These are phyloP conservation scores for Penelope pileata DNA, from an alignment of 2,113 vertebrate species.

Conservation along the genomic window DNA sequence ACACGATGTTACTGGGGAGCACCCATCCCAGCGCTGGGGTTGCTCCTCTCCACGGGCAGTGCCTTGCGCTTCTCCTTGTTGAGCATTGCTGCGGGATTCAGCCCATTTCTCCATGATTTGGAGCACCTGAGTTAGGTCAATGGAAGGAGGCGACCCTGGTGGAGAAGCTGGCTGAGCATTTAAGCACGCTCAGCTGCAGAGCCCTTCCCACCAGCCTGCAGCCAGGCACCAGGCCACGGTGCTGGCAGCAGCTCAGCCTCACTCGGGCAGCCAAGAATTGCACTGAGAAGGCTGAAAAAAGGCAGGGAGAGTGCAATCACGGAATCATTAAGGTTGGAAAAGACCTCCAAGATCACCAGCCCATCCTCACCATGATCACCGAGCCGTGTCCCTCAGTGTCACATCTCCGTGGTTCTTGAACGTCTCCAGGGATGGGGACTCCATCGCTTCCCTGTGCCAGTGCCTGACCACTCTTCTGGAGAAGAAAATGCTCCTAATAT, in stretches of 20 bases:
- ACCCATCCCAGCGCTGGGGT: not conserved
- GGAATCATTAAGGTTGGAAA: too few relatives aligned
- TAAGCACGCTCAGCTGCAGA: not conserved
- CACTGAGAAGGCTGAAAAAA: not conserved
- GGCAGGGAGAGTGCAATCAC: not conserved
- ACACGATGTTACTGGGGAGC: too few relatives aligned
- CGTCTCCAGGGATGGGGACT: too few relatives aligned
- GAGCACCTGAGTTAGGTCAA: not conserved
- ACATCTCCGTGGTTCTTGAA: too few relatives aligned
- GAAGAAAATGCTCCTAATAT: too few relatives aligned
- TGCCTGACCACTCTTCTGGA: too few relatives aligned
- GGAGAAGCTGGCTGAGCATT: not conserved
- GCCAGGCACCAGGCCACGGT: not conserved
- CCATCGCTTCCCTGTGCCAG: too few relatives aligned
- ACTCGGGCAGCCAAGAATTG: not conserved
- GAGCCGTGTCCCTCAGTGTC: too few relatives aligned
- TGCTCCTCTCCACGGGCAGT: not conserved
- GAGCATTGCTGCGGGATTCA: not conserved
- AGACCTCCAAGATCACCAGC: too few relatives aligned
- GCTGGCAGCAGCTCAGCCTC: not conserved
- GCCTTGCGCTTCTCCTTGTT: too few relatives aligned
- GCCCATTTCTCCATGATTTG: not conserved
- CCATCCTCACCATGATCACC: too few relatives aligned
- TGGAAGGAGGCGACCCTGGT: not conserved
- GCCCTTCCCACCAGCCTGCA: not conserved